Base-by-base conservation (phyloP, 2,113 vertebrate genomes). In the Entelurus aequoreus region DNA sequence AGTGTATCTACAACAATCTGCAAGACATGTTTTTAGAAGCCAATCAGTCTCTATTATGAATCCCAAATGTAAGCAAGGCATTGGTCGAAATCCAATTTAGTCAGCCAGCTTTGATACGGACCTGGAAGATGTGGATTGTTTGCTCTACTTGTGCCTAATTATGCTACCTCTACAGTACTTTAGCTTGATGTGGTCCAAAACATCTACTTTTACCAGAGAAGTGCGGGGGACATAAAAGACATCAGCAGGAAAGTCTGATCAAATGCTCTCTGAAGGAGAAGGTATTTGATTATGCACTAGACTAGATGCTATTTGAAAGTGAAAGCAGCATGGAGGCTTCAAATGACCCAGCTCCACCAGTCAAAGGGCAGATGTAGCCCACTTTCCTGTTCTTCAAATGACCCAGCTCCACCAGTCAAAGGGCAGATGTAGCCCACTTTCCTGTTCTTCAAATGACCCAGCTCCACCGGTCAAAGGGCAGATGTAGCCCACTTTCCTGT, bases 251-350 rank as follows among this genome's bases (percentile, higher is more conserved):
- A 58, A 63, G 68, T 58, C 54, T 81, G 83, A 74, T 86, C 69
- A 83, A 78, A 75, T 76, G 73, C 54, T 65, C 69, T 74, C 72
- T 71, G 69, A 75, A 77, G 49, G 79, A 67, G 63, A 79, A 72
- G 80, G 75, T 67, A 81, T 85, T 77, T 83, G 81, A 87, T 86
- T 85, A 85, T 79, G 63, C 54, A 63, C 59, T 89, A n/a, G n/a
- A n/a, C n/a, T n/a, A 88, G 88, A 86, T 75, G 71, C 56, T 48
- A 62, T 84, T 79, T 83, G 72, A 84, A 86, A 82, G 60, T 59
- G 75, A 64, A 80, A 72, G 51, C 61, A 74, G 78, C 70, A 42
- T 76, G 76, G 48, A 9, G 48, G 70, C 71, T 60, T 72, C 44
- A 21, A 77, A 82, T 77, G 67, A 73, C n/a, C n/a, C n/a, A n/a